Conservation (phyloP, 1,140 invertebrate species). For the Nautilus pompilius region DNA sequence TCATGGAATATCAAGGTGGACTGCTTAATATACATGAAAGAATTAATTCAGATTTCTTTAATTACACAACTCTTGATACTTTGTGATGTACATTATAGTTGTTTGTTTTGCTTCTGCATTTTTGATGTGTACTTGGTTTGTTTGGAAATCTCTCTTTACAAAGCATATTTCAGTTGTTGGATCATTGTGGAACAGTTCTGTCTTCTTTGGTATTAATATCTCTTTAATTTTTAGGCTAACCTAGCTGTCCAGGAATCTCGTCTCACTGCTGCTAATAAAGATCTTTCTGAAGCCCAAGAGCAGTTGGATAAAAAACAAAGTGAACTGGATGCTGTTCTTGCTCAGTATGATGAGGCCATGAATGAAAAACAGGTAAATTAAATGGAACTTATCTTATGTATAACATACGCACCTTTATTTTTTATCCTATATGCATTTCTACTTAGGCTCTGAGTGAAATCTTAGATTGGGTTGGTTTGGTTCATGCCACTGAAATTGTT, state of each 20-base stretch:
- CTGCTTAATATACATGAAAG: too few relatives aligned
- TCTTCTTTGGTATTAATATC: not conserved
- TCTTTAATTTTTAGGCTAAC: slow-evolving; percentile 65
- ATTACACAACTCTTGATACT: too few relatives aligned
- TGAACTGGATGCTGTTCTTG: slow-evolving; percentile 83
- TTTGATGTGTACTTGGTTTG: too few relatives aligned
- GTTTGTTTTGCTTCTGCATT: too few relatives aligned
- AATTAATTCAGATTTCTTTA: too few relatives aligned
- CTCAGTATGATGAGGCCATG: slow-evolving; percentile 89
- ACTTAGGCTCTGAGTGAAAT: not conserved
- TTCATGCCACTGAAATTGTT: too few relatives aligned
- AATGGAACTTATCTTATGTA: not conserved
- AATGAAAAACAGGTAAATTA: slow-evolving; percentile 78
- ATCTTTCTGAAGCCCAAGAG: slow-evolving; percentile 80
- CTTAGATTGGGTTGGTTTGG: not conserved
- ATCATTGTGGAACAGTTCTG: too few relatives aligned
- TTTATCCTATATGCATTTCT: not conserved
- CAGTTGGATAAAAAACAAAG: slow-evolving; percentile 87
- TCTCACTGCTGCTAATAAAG: slow-evolving; percentile 83
- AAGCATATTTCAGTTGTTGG: too few relatives aligned
- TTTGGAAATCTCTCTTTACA: too few relatives aligned
- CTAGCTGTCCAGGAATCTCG: slow-evolving; percentile 87
- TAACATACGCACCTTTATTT: not conserved
- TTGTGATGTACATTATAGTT: too few relatives aligned
- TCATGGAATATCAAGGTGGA: too few relatives aligned